These are phyloP conservation scores for Galaxias olidus DNA, from an alignment of 2,797 vertebrate species.

Conservation along the genomic window DNA sequence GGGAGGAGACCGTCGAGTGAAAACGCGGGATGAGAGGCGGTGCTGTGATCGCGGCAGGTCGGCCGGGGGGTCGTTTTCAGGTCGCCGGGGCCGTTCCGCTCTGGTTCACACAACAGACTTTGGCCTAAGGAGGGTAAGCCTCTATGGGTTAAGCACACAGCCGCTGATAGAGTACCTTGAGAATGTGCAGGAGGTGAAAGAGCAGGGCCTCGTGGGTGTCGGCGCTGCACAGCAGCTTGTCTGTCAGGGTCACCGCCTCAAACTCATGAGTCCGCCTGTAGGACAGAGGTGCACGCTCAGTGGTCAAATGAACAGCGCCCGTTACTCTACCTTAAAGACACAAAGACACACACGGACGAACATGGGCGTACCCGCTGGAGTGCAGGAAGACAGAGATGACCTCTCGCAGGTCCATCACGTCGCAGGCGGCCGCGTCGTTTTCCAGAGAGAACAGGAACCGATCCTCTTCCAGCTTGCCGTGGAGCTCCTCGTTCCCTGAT, in stretches of 20 bases:
- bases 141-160: too few species aligned
- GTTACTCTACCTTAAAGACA: not conserved
- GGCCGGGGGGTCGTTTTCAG: too few species aligned
- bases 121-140: too few species aligned
- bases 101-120: too few species aligned
- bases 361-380: conserved; percentile 49
- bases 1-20: too few species aligned
- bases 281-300: conserved; percentile 17
- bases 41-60: too few species aligned
- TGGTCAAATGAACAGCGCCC: not conserved
- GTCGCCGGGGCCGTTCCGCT: too few species aligned
- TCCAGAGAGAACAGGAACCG: conserved; percentile 78
- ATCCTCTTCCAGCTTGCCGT: conserved; percentile 79
- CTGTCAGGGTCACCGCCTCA: conserved; percentile 64
- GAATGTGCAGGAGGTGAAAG: conserved; percentile 67
- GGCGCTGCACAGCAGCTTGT: conserved; percentile 61
- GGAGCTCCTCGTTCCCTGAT: conserved; percentile 70
- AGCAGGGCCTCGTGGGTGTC: conserved; percentile 48
- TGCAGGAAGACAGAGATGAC: conserved; percentile 67
- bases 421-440: conserved; percentile 73
- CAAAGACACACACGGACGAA: not conserved
- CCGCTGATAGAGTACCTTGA: conserved; percentile 61
- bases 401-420: conserved; percentile 76
- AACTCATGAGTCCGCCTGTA: conserved; percentile 60
- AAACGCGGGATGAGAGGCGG: not conserved